Conservation (phyloP, 2,888 invertebrate genomes). For the Cinara cedri region DNA sequence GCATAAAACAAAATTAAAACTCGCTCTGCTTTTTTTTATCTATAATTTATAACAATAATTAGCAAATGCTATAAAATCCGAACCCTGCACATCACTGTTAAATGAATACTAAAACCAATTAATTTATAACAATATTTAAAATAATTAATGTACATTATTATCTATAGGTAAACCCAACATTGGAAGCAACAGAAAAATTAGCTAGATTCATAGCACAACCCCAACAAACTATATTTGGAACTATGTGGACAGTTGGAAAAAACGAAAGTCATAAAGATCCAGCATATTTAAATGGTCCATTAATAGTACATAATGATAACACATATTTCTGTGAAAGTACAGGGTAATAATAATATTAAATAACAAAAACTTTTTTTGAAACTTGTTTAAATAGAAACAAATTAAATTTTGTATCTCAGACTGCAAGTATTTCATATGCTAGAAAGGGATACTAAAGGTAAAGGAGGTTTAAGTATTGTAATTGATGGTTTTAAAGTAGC, state of each 20-base stretch:
- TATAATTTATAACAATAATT: too few species aligned
- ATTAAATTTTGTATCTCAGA: conserved; percentile 59
- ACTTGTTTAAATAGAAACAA: background rate
- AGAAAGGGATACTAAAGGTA: conserved; percentile 65
- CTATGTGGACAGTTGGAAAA: conserved; percentile 73
- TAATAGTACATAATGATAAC: conserved; percentile 78
- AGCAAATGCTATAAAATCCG: too few species aligned
- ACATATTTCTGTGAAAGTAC: conserved; percentile 79
- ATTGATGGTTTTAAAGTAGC: conserved; percentile 77
- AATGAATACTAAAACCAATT: background rate
- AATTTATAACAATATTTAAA: background rate
- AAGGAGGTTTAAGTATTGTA: conserved; percentile 76
- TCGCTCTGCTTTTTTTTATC: too few species aligned
- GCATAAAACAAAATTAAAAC: too few species aligned
- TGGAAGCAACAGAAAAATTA: conserved; percentile 67
- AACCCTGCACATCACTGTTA: too few species aligned
- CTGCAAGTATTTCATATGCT: conserved; percentile 71
- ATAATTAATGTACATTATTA: background rate
- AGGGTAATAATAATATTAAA: conserved; percentile 66
- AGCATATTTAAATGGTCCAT: conserved; percentile 72
- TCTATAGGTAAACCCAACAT: conserved; percentile 65
- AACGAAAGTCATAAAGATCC: conserved; percentile 72
- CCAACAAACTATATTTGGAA: conserved; percentile 76
- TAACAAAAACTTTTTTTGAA: conserved; percentile 12
- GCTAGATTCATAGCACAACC: conserved; percentile 68